These are phyloP conservation scores for Atherix ibis DNA, from an alignment of 2,888 invertebrate species.

Conservation along the genomic window DNA sequence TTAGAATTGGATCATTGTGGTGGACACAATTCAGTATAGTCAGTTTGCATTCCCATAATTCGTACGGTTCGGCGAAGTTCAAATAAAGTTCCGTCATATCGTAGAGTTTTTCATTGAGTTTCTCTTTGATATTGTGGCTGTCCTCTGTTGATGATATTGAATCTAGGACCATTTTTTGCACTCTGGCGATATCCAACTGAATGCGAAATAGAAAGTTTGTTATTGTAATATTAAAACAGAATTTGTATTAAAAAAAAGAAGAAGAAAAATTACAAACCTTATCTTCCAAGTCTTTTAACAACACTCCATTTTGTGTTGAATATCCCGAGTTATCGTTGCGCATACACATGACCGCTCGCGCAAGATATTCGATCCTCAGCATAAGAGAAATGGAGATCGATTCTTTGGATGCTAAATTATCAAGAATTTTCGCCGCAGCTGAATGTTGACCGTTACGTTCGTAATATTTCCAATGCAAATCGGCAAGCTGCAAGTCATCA, in stretches of 20 bases:
- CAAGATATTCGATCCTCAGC: conserved; percentile 78
- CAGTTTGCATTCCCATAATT: conserved; percentile 84
- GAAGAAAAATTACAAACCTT: conserved; percentile 35
- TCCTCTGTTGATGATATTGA: conserved; percentile 38
- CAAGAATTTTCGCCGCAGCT: conserved; percentile 80
- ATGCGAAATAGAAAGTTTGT: conserved; percentile 6
- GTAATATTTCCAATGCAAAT: conserved; percentile 91
- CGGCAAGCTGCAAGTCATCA: conserved; percentile 46
- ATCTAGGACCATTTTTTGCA: conserved; percentile 57
- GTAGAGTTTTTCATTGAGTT: conserved; percentile 65
- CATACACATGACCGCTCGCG: conserved; percentile 89
- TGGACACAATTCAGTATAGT: conserved; percentile 91
- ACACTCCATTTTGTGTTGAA: conserved; percentile 55
- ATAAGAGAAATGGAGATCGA: conserved; percentile 59
- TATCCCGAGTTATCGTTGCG: conserved; percentile 67
- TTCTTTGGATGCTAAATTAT: conserved; percentile 52
- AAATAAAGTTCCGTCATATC: conserved; percentile 85
- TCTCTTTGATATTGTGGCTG: conserved; percentile 40
- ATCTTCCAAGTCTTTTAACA: conserved; percentile 80
- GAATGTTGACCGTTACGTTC: conserved; percentile 84
- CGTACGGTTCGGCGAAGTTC: conserved; percentile 80
- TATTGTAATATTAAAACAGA: too few species aligned
- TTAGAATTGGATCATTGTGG: conserved; percentile 71
- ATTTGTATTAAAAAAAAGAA: background rate
- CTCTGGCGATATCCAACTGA: conserved; percentile 64